A percentile compares a stretch with the other conserved stretches of the same genome.
Conservation (phyloP, 1,140 invertebrate species). For the Pseudomyrmex gracilis region DNA sequence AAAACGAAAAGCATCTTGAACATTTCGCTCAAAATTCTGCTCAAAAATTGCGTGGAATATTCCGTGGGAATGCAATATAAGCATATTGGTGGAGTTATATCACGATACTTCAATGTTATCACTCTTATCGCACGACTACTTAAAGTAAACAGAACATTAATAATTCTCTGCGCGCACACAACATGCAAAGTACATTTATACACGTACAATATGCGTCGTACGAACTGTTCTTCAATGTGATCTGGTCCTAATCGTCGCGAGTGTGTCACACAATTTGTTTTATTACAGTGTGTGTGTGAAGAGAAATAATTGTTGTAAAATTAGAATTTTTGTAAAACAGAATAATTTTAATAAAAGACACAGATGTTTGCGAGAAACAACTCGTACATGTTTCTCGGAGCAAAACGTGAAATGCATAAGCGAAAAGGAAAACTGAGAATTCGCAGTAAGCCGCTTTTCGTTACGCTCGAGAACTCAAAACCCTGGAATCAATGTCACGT, state of each 20-base stretch:
- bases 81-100: background rate
- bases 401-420: slow-evolving; percentile 7
- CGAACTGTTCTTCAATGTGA: slow-evolving; percentile 8
- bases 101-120: background rate
- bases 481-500: slow-evolving; percentile 47
- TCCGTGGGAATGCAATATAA: background rate
- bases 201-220: background rate
- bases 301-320: too few species aligned
- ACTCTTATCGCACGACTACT: background rate
- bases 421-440: slow-evolving; percentile 21
- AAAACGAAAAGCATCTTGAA: background rate
- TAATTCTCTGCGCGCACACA: background rate
- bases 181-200: background rate
- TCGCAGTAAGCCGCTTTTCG: slow-evolving; percentile 16
- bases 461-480: slow-evolving; percentile 37
- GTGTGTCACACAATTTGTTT: too few species aligned
- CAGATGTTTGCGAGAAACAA: background rate
- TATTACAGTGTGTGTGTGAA: background rate
- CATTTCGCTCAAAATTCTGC: background rate
- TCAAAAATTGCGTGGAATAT: background rate
- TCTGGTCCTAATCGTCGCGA: slow-evolving; percentile 2
- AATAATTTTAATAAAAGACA: too few species aligned
- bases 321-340: too few species aligned
- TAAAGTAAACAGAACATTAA: background rate
- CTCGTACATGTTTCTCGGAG: background rate